Base-by-base conservation (phyloP, 2,797 vertebrate species). In the Pyrocephalus nanus region DNA sequence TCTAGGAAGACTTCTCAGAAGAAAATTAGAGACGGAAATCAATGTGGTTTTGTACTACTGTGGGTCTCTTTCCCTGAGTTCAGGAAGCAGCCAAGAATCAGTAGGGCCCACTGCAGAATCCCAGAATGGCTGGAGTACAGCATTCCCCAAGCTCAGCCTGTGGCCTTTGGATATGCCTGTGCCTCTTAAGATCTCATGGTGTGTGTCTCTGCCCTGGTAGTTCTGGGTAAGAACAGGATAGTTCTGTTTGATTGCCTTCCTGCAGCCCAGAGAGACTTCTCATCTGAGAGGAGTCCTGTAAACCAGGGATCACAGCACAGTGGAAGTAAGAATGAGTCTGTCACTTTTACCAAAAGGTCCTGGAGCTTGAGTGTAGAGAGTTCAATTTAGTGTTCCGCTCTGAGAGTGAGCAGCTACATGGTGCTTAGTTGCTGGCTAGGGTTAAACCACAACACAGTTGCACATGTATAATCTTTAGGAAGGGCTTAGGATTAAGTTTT, bases 111-210 rank as follows among this genome's bases (percentile, higher is more conserved):
- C 15, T n/a, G 42, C 6, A 60, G 64, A 67, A 40, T 38, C 50
- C 45, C 20, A 18, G 47, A 29, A 29, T 6, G 10, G 8, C 34
- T 67, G 80, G 32, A 48, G 6, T 10, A 10, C 21, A 17, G 8
- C 8, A 1, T 20, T 74, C 36, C 34, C 26, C 50, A 23, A 23
- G 48, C 26, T n/a, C 64, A 82, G 36, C 29, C 23, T 40, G 34
- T 34, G 5, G 0, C 4, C 36, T 17, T 32, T 53, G 42, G 64
- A 53, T 23, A 12, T 0, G 0, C 9, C 34, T 11, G 18, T 55
- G 43, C 17, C 45, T 43, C 15, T 9, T 40, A 12, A 32, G n/a
- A 36, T 26, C n/a, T 30, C 48, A 3, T 1, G 5, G 14, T 8
- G 13, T 18, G 22, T 5, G 12, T 38, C 51, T 42, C 74, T 6